phyloP scores from a whole-genome alignment of 2,797 vertebrate species.

The Microctenopoma lineatum region DNA sequence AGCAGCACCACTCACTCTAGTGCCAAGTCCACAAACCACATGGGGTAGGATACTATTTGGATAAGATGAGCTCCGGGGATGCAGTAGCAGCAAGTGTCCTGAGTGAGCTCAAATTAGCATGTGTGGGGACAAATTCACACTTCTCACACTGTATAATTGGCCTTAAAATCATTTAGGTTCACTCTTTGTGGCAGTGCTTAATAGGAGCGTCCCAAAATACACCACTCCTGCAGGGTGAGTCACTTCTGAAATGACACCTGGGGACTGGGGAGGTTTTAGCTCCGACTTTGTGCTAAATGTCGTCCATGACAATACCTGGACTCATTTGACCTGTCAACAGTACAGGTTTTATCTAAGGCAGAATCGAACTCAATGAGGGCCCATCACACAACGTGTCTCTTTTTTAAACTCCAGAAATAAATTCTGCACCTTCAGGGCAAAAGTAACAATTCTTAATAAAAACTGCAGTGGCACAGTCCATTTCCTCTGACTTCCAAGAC shows the following conservation, averaged over 20 bases:
- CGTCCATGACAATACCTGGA: constrained; percentile 51
- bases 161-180: constrained; percentile 28
- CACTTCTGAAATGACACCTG: constrained; percentile 67
- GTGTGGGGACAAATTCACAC: constrained; percentile 10
- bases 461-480: background rate
- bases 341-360: constrained; percentile 25
- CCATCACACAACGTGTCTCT: background rate
- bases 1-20: constrained; percentile 35
- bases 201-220: constrained; percentile 73
- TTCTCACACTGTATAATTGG: constrained; percentile 4
- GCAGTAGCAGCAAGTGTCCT: constrained; percentile 4
- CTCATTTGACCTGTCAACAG: constrained; percentile 30
- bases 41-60: background rate
- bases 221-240: constrained; percentile 63
- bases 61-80: constrained; percentile 14
- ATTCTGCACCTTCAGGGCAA: background rate
- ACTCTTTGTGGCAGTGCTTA: constrained; percentile 67
- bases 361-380: constrained; percentile 3
- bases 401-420: background rate
- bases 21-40: constrained; percentile 18
- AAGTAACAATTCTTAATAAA: background rate
- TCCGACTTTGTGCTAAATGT: constrained; percentile 57
- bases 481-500: constrained; percentile 25
- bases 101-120: background rate
- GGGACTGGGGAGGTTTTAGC: constrained; percentile 33